Evolutionary conservation across 2,888 invertebrate species (phyloP), one percentile per base, ranked within the genome.

Genomic region (Periphyllus acericola): DNA sequence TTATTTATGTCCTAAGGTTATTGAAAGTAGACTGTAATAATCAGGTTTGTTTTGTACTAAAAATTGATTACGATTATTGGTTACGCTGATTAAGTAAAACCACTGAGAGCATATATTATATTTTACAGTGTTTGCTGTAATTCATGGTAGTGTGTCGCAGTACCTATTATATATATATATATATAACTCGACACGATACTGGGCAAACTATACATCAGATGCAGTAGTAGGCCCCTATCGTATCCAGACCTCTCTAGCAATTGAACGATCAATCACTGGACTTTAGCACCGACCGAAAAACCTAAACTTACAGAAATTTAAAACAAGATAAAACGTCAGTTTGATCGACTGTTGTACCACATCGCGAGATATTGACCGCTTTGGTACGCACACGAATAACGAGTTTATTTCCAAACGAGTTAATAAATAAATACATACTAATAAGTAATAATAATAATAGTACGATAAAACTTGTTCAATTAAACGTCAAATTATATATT

Each of bases 251-350:
- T 75, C 21, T 32, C 17, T 6, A 17, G 29, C 29, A 17, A n/a
- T 60, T 75, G 60, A 14, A 83, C 83, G 83, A 83, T 83, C 74
- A 75, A 83, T 83, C 83, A 82, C 25, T 25, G 52, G 82, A 82
- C 17, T 52, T 34, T 82, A 72, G 25, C 71, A 66, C 75, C 21
- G 36, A 60, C 60, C 36, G 40, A 21, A 40, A 83, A 60, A 60
- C 74, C 29, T 40, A 36, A 83, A 83, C 75, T 75, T 60, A 83
- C 75, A 60, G 32, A 83, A 83, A 83, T 75, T 75, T 60, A 29
- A 75, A 60, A 83, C 55, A 21, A 75, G 83, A 74, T 74, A 83
- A 83, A 74, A 55, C n/a, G 60, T 83, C 75, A 60, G 75, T 75
- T 66, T 60, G 74, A 74, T 83, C 60, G 74, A 83, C 82, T 68